Evolutionary conservation across 1,140 invertebrate genomes (phyloP).

Genomic region (Papilio dardanus): DNA sequence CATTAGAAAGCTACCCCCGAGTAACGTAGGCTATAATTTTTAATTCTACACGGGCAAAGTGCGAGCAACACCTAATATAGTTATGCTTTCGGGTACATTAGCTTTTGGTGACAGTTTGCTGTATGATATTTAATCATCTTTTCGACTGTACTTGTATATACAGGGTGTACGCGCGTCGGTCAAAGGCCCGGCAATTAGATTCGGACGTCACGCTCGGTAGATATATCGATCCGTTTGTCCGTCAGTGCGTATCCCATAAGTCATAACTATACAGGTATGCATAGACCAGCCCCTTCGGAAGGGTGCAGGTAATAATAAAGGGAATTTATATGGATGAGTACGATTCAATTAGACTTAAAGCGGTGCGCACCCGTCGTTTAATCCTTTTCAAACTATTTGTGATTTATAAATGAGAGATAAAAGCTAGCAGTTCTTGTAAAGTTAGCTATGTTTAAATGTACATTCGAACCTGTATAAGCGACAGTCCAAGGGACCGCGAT

Average conservation of each 20-base stretch:
- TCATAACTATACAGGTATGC: slow-evolving; percentile 1
- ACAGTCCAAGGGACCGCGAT: too few species aligned
- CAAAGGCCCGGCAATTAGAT: slow-evolving; percentile 33
- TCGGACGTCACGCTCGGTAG: slow-evolving; percentile 6
- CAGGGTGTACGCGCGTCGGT: slow-evolving; percentile 28
- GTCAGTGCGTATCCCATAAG: slow-evolving; percentile 1
- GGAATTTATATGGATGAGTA: slow-evolving; percentile 6
- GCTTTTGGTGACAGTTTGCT: too few species aligned
- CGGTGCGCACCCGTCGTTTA: background rate
- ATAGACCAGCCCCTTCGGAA: background rate
- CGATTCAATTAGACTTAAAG: slow-evolving; percentile 1
- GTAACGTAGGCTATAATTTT: too few species aligned
- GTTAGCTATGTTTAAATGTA: too few species aligned
- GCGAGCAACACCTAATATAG: too few species aligned
- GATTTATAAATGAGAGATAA: background rate
- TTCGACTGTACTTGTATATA: too few species aligned
- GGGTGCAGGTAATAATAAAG: slow-evolving; percentile 20
- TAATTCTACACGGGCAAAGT: too few species aligned
- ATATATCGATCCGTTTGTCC: slow-evolving; percentile 34
- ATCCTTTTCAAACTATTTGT: background rate
- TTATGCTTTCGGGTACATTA: too few species aligned
- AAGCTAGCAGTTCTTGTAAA: background rate
- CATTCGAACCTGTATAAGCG: too few species aligned
- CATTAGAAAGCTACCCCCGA: too few species aligned
- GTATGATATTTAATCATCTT: too few species aligned